A percentile compares a stretch with the other conserved stretches of the same genome.
Evolutionary conservation across 2,113 vertebrate genomes (phyloP).

Genomic region (Coreoperca whiteheadi): DNA sequence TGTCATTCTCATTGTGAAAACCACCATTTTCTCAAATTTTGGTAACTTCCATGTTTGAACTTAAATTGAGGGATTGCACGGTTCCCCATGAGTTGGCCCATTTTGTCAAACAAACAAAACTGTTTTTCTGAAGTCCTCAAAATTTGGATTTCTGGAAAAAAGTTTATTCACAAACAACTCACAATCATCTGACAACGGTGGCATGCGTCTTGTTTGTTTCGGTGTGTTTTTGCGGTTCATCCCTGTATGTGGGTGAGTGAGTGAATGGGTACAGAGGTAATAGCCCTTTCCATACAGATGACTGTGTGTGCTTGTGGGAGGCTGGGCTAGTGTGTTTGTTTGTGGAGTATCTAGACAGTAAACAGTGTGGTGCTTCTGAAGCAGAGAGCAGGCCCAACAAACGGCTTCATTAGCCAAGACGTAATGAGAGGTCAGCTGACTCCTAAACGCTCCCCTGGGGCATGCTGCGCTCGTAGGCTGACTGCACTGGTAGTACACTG

Average conservation of each 20-base stretch:
- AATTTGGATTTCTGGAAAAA: conserved; percentile 11
- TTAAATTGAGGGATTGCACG: conserved; percentile 18
- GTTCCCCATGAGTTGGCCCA: conserved; percentile 34
- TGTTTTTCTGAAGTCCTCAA: neutral
- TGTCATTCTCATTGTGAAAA: conserved; percentile 7
- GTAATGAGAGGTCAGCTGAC: conserved; percentile 62
- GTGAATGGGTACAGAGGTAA: conserved; percentile 22
- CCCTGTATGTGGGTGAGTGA: conserved; percentile 42
- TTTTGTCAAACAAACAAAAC: conserved; percentile 52
- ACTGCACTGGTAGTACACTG: conserved; percentile 16
- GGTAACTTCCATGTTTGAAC: conserved; percentile 9
- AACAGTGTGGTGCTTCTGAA: conserved; percentile 63
- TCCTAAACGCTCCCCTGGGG: conserved; percentile 46
- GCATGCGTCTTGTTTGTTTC: conserved; percentile 28
- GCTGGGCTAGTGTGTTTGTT: conserved; percentile 52
- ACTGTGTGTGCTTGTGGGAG: conserved; percentile 3
- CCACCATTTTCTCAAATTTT: conserved; percentile 17
- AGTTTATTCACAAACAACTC: conserved; percentile 28
- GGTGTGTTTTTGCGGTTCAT: conserved; percentile 42
- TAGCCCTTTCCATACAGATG: conserved; percentile 33
- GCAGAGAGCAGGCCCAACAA: conserved; percentile 42
- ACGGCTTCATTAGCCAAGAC: conserved; percentile 41
- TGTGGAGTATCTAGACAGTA: conserved; percentile 57
- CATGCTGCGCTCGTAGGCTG: neutral
- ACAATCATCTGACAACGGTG: conserved; percentile 34